These are phyloP conservation scores for Spodoptera littoralis DNA, from an alignment of 2,888 invertebrate genomes.

Conservation along the genomic window DNA sequence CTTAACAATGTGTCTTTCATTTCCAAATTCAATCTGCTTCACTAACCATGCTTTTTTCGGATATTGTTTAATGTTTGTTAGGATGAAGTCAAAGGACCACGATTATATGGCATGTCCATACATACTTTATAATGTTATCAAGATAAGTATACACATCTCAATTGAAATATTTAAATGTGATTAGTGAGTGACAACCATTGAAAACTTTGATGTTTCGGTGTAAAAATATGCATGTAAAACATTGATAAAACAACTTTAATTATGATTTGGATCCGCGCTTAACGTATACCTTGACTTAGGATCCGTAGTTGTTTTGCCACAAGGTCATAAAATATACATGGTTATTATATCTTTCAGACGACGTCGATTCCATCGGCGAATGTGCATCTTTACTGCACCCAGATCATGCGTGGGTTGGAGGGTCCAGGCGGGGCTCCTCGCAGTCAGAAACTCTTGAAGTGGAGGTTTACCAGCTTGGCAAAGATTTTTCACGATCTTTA, in stretches of 20 bases:
- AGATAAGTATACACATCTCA: slow-evolving; percentile 34
- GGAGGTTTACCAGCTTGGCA: slow-evolving; percentile 94
- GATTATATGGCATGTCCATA: slow-evolving; percentile 3
- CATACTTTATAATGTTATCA: slow-evolving; percentile 10
- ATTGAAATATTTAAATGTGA: slow-evolving; percentile 17
- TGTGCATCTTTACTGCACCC: slow-evolving; percentile 94
- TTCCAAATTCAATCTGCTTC: slow-evolving; percentile 37
- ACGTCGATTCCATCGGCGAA: slow-evolving; percentile 93
- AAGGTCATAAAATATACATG: slow-evolving; percentile 18
- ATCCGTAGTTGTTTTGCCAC: slow-evolving; percentile 27
- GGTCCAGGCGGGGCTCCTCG: slow-evolving; percentile 95
- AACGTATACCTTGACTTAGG: slow-evolving; percentile 56
- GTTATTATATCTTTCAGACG: slow-evolving; percentile 81
- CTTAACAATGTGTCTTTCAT: slow-evolving; percentile 28
- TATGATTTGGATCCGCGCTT: slow-evolving; percentile 58
- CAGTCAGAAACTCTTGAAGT: slow-evolving; percentile 96
- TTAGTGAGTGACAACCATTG: slow-evolving; percentile 59
- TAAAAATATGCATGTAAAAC: slow-evolving; percentile 31
- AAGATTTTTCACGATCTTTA: slow-evolving; percentile 95
- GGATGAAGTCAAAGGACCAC: slow-evolving; percentile 13
- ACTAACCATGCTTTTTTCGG: slow-evolving; percentile 37
- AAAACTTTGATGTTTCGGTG: slow-evolving; percentile 33
- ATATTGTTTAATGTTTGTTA: slow-evolving; percentile 38
- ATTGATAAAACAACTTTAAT: slow-evolving; percentile 15
- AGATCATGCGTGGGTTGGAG: slow-evolving; percentile 94